These are phyloP conservation scores for Rhagonycha fulva DNA, from an alignment of 2,888 invertebrate genomes.

Conservation along the genomic window DNA sequence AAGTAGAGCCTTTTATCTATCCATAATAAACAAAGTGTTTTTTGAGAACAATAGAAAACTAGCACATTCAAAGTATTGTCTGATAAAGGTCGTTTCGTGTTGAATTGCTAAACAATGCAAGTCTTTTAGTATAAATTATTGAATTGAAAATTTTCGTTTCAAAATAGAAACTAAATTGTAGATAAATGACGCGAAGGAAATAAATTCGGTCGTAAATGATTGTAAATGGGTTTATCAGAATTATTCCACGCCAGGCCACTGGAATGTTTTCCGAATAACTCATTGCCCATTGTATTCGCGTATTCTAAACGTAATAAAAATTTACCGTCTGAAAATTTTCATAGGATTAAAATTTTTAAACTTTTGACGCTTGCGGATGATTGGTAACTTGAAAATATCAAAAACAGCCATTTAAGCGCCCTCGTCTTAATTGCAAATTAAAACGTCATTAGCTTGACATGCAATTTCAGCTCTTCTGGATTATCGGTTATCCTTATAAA, in stretches of 20 bases:
- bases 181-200: constrained; percentile 9
- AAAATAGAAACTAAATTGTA: neutral
- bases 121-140: neutral
- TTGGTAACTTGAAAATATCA: neutral
- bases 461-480: constrained; percentile 1
- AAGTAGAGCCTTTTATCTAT: neutral
- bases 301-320: constrained; percentile 37
- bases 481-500: constrained; percentile 1
- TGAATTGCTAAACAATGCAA: neutral
- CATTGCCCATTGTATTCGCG: constrained; percentile 33
- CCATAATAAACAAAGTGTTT: neutral
- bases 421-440: constrained; percentile 2
- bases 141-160: neutral
- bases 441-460: constrained; percentile 2
- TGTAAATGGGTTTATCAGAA: constrained; percentile 37
- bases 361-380: neutral
- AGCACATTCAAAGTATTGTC: constrained; percentile 9
- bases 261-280: constrained; percentile 35
- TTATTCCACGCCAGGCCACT: constrained; percentile 33
- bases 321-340: constrained; percentile 22
- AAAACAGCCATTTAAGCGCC: neutral
- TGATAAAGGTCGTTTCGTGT: neutral
- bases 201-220: constrained; percentile 9
- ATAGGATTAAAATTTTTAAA: neutral
- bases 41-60: constrained; percentile 20